Base-by-base conservation (phyloP, 2,797 vertebrate species). In the Enteromius trimaculatus region DNA sequence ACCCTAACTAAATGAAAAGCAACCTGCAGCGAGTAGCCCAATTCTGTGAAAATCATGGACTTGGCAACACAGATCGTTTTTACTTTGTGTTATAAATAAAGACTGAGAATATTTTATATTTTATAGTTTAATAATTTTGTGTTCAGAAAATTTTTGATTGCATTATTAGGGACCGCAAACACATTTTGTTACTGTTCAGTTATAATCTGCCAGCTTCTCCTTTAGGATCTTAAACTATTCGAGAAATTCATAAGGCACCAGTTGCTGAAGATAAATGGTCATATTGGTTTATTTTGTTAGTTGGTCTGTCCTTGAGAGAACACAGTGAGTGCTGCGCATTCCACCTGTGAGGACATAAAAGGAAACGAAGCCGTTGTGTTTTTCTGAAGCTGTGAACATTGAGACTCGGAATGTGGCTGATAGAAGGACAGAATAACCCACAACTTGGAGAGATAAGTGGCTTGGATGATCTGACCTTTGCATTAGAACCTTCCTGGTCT, bases 241-340 rank as follows among this genome's bases (percentile, higher is more conserved):
- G 44, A 71, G 6, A 62, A 3, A 81, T 72, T 3, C 26, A 1
- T 39, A 47, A 62, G 47, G 62, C 53, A 51, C 10, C 58, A 39
- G n/a, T 39, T 21, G n/a, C 31, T 53, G 11, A 75, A 49, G 42
- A 72, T 47, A 71, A 60, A 71, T 2, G 3, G 26, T 2, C 29
- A 26, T 21, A 21, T 29, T 80, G 51, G 23, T 71, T 39, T 69
- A 31, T 80, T 69, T 80, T 58, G 49, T 19, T 14, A 8, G 21
- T 62, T 3, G 21, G 6, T 66, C 34, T 82, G 68, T 60, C 19
- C 19, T 82, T 66, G 60, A 65, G 70, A 65, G 80, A 75, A 75
- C 80, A 82, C 69, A 19, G 55, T 23, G 53, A 81, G 39, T 64
- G n/a, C 55, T 44, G 42, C 51, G 47, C n/a, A 6, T 49, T 58